Evolutionary conservation across 2,797 vertebrate genomes (phyloP).

Genomic region (Dromococcyx pavoninus): DNA sequence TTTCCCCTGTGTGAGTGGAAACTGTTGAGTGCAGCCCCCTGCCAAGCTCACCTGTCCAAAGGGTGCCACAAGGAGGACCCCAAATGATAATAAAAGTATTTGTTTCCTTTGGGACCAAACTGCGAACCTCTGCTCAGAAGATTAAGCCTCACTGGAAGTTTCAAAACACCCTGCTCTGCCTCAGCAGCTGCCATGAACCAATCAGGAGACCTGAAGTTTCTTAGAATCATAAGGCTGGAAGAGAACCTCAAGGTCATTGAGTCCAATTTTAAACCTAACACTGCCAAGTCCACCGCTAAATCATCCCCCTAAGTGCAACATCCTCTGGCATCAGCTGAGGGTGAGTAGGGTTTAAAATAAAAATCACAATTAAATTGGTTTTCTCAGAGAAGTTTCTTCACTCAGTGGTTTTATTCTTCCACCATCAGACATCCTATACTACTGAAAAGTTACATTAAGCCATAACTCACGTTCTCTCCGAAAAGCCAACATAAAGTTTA

Average conservation of each 20-base stretch:
- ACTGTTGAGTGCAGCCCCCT: too few relatives aligned
- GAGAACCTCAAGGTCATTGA: neutral
- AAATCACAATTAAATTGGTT: neutral
- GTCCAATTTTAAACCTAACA: rapidly evolving
- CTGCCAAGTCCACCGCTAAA: neutral
- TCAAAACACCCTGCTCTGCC: neutral
- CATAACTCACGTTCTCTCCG: neutral
- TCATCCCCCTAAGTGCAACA: rapidly evolving
- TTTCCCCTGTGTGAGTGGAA: neutral
- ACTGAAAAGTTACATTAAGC: neutral
- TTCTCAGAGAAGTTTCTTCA: neutral
- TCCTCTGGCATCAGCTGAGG: neutral
- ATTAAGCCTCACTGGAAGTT: neutral
- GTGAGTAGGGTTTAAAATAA: neutral
- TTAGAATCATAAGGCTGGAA: neutral
- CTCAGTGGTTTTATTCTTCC: neutral
- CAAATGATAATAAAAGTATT: neutral
- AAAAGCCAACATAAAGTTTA: neutral
- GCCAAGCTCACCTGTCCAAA: neutral
- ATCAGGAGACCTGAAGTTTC: rapidly evolving
- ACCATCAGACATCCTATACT: neutral
- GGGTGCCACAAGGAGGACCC: neutral
- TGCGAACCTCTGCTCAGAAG: neutral
- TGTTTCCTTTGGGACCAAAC: neutral
- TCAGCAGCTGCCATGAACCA: rapidly evolving